phyloP scores from a whole-genome alignment of 2,113 vertebrate genomes.

The Etia nguti region DNA sequence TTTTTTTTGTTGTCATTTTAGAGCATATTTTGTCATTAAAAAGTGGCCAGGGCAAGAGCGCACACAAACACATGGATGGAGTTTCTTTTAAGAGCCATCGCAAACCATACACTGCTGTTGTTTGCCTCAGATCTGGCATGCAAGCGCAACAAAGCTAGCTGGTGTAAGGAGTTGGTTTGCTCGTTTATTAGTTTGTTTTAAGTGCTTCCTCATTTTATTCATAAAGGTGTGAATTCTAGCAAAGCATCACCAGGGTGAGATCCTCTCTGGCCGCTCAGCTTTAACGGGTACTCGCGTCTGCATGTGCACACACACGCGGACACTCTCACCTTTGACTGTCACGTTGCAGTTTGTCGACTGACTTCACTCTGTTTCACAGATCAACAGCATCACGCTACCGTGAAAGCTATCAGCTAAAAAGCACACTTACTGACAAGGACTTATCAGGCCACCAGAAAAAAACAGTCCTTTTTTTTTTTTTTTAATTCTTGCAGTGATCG shows the following conservation, averaged over 20 bases:
- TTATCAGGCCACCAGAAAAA: slow-evolving; percentile 11
- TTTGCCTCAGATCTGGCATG: slow-evolving; percentile 27
- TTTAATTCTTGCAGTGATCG: not conserved
- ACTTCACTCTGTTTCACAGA: slow-evolving; percentile 32
- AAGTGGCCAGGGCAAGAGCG: not conserved
- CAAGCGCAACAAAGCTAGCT: slow-evolving; percentile 12
- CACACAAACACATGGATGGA: not conserved
- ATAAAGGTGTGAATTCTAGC: slow-evolving; percentile 49
- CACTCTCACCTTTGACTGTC: slow-evolving; percentile 46
- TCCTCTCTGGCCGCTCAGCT: not conserved
- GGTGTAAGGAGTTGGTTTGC: not conserved
- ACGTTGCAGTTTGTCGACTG: slow-evolving; percentile 50
- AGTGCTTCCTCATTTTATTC: slow-evolving; percentile 65
- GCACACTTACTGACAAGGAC: slow-evolving; percentile 25
- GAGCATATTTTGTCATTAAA: not conserved
- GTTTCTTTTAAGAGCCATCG: not conserved
- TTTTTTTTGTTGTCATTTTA: not conserved
- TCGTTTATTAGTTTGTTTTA: slow-evolving; percentile 45
- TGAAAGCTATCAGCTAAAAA: slow-evolving; percentile 36
- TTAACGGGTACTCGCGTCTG: slow-evolving; percentile 2
- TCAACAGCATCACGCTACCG: slow-evolving; percentile 29
- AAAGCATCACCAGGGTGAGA: slow-evolving; percentile 53
- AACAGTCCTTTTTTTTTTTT: not conserved
- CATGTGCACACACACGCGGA: not conserved
- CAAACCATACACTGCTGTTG: not conserved